phyloP scores from a whole-genome alignment of 53 echinoderm and acorn worm species.

The Apostichopus leukothele region DNA sequence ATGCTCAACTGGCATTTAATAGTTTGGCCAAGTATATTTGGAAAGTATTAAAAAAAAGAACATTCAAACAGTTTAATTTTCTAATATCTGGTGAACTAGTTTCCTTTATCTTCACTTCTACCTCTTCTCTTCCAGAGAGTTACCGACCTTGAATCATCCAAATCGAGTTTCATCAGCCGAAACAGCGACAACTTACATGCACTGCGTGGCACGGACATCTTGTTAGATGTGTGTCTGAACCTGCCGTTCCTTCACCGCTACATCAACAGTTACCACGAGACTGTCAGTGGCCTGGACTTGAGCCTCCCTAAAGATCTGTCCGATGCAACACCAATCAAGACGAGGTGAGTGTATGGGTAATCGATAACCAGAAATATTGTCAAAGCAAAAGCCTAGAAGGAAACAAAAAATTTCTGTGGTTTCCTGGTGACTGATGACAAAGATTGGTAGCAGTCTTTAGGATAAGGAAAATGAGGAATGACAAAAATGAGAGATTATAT shows the following conservation, averaged over 20 bases:
- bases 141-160: slow-evolving; percentile 9
- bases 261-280: slow-evolving; percentile 90
- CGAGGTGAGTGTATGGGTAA: slow-evolving; percentile 54
- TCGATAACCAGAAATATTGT: no score
- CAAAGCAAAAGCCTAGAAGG: no score
- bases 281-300: slow-evolving; percentile 78
- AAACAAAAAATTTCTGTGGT: no score
- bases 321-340: slow-evolving; percentile 81
- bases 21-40: no score
- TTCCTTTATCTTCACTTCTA: neutral
- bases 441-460: no score
- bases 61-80: no score
- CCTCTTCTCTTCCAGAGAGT: neutral
- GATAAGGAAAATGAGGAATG: no score
- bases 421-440: no score
- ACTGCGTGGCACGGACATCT: slow-evolving; percentile 80
- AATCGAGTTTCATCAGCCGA: slow-evolving; percentile 45
- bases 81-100: neutral
- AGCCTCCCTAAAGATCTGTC: slow-evolving; percentile 70
- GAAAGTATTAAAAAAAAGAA: no score
- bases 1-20: no score
- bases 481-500: no score
- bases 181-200: slow-evolving; percentile 94
- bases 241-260: slow-evolving; percentile 91
- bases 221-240: slow-evolving; percentile 93